A percentile compares a stretch with the other conserved stretches of the same genome.
phyloP scores from a whole-genome alignment of 2,888 invertebrate species.

The Hedychridium roseum region DNA sequence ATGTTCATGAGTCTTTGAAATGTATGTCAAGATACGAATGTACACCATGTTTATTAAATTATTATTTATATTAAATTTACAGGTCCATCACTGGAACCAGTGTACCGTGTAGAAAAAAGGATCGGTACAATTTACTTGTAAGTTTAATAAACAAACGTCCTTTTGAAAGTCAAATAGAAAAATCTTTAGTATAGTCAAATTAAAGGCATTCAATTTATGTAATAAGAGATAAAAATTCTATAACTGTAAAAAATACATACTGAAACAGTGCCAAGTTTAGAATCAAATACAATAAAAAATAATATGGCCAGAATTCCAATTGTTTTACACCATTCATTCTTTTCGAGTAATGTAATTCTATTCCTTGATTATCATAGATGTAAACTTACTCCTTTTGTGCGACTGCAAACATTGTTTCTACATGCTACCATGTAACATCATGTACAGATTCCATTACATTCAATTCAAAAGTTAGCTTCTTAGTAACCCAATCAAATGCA shows the following conservation, averaged over 20 bases:
- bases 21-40: no score
- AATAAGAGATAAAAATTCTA: no score
- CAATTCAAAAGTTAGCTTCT: constrained; percentile 91
- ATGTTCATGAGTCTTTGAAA: background rate
- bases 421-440: constrained; percentile 91
- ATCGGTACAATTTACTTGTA: no score
- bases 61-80: no score
- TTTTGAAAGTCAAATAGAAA: no score
- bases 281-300: constrained; percentile 91
- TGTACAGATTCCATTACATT: constrained; percentile 96
- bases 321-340: constrained; percentile 78
- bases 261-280: constrained; percentile 79
- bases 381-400: constrained; percentile 97
- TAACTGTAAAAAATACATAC: constrained; percentile 36
- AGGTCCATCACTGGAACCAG: no score
- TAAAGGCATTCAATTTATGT: no score
- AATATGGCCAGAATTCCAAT: constrained; percentile 96
- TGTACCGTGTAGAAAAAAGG: no score
- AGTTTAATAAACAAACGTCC: no score
- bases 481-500: constrained; percentile 97
- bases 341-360: constrained; percentile 95
- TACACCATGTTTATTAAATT: constrained; percentile 1
- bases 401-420: constrained; percentile 96
- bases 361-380: constrained; percentile 97
- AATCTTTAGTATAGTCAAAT: no score